Percentiles rank a stretch among this genome's conserved stretches.
phyloP scores from a whole-genome alignment of 2,888 invertebrate genomes.

The Portevinia maculata region DNA sequence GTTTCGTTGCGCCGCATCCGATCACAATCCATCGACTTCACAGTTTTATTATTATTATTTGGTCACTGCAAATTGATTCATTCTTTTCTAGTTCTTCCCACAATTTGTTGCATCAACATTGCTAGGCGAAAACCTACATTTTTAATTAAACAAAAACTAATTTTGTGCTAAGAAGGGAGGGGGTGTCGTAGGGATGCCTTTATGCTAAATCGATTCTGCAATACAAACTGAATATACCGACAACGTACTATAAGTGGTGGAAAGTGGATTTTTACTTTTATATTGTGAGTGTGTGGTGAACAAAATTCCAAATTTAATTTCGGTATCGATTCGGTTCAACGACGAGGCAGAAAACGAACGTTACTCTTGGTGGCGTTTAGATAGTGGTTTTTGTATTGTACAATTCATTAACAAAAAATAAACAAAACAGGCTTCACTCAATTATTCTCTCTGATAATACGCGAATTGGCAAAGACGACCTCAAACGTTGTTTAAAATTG shows the following conservation, averaged over 20 bases:
- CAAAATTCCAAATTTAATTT: slow-evolving; percentile 74
- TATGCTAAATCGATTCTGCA: slow-evolving; percentile 68
- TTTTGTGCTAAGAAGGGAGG: slow-evolving; percentile 26
- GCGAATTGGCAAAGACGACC: slow-evolving; percentile 60
- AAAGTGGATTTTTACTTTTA: slow-evolving; percentile 58
- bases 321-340: slow-evolving; percentile 73
- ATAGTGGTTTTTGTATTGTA: slow-evolving; percentile 64
- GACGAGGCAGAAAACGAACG: slow-evolving; percentile 68
- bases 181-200: slow-evolving; percentile 55
- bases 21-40: slow-evolving; percentile 58
- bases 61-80: slow-evolving; percentile 47
- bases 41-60: slow-evolving; percentile 32
- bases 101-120: slow-evolving; percentile 68
- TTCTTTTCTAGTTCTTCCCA: slow-evolving; percentile 60
- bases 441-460: slow-evolving; percentile 55
- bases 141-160: slow-evolving; percentile 48
- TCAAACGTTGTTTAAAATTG: slow-evolving; percentile 44
- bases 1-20: slow-evolving; percentile 30
- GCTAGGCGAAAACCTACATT: slow-evolving; percentile 28
- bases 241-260: slow-evolving; percentile 54
- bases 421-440: slow-evolving; percentile 52
- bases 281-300: slow-evolving; percentile 70
- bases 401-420: slow-evolving; percentile 62
- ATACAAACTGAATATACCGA: slow-evolving; percentile 59
- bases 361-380: slow-evolving; percentile 74